Conservation (phyloP, 2,113 vertebrate species). For the Trachemys scripta region DNA sequence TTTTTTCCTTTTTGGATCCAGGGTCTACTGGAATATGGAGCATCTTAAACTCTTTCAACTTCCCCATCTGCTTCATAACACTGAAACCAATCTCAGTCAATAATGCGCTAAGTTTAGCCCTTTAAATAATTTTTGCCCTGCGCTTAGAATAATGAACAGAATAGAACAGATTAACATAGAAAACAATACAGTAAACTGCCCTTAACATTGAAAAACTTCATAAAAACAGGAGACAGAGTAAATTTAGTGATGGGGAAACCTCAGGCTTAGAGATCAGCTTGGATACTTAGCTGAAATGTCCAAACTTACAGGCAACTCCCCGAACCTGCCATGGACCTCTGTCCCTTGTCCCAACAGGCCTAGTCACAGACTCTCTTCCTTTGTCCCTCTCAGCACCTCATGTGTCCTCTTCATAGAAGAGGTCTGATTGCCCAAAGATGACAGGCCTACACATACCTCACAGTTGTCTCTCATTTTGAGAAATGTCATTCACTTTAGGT, state of each 20-base stretch:
- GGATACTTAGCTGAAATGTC: not conserved
- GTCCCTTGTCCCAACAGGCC: not conserved
- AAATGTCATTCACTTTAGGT: not conserved
- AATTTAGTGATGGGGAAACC: not conserved
- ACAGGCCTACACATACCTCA: fast-evolving
- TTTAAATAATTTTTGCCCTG: not conserved
- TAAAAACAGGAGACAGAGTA: not conserved
- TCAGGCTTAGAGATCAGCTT: not conserved
- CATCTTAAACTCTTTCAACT: not conserved
- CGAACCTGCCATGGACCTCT: not conserved
- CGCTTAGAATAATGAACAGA: not conserved
- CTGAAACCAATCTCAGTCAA: slow-evolving; percentile 6
- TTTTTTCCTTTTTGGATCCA: not conserved
- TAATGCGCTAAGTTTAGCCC: not conserved
- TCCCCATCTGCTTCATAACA: not conserved
- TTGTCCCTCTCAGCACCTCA: not conserved
- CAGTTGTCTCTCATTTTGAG: not conserved
- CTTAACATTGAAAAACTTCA: not conserved
- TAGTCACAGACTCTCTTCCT: not conserved
- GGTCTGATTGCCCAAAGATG: not conserved
- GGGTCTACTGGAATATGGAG: not conserved
- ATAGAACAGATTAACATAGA: not conserved
- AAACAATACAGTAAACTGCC: not conserved
- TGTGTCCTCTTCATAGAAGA: not conserved
- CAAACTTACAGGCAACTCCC: not conserved